phyloP scores from a whole-genome alignment of 2,797 vertebrate species.

The Dermochelys coriacea region DNA sequence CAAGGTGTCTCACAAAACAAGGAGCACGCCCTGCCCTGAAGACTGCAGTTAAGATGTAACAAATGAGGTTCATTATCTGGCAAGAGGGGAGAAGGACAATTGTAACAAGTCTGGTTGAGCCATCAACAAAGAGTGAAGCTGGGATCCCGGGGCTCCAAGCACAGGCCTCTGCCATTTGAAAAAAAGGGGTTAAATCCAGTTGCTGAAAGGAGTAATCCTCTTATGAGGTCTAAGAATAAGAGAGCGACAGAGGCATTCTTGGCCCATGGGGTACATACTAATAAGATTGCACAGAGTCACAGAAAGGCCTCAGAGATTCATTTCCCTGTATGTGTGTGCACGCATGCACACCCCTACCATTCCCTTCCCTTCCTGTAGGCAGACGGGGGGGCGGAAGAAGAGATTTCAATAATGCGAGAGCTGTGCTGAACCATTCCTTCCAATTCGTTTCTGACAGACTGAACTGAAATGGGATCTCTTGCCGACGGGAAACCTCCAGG shows the following conservation, averaged over 20 bases:
- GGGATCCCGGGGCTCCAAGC: not conserved
- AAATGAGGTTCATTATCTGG: rapidly evolving
- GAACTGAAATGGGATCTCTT: not conserved
- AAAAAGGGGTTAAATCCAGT: not conserved
- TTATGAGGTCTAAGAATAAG: not conserved
- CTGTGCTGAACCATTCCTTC: not conserved
- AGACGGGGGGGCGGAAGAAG: not conserved
- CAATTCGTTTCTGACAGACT: not conserved
- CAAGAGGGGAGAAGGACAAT: not conserved
- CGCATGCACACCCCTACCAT: not conserved
- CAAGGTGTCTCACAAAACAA: rapidly evolving
- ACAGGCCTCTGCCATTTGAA: not conserved
- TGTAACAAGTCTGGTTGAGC: not conserved
- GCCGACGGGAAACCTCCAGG: not conserved
- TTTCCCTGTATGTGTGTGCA: not conserved
- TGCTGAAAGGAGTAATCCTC: not conserved
- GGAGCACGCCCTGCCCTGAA: not conserved
- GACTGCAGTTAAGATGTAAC: not conserved
- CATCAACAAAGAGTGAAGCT: not conserved
- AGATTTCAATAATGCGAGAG: no score
- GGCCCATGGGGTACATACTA: not conserved
- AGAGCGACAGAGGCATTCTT: not conserved
- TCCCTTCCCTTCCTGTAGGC: not conserved
- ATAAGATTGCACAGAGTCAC: not conserved
- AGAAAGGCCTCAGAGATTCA: not conserved